Base-by-base conservation (phyloP, 2,888 invertebrate genomes). In the Nomada ruficornis region DNA sequence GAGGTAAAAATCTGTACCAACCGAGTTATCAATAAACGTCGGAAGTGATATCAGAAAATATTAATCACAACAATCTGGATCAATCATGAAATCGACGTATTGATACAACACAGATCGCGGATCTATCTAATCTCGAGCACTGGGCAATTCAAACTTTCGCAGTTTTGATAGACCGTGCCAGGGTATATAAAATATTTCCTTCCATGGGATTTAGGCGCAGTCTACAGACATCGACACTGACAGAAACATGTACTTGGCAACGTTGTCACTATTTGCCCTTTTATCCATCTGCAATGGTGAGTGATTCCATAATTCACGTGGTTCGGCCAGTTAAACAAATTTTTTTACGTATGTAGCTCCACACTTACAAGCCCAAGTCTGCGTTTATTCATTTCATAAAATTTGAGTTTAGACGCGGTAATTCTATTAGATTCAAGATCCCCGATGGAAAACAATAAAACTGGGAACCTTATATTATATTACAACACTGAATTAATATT, bases 21-120 rank as follows among this genome's bases (percentile, higher is more conserved):
- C 18, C 57, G 77, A 68, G 75, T 83, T 50, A 65, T 85, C 20
- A 36, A 83, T 26, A 85, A 83, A 13, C 59, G 83, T 42, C 89
- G 78, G 71, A 87, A 89, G 63, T 84, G 76, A 75, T 86, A 77
- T 86, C 84, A 44, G 36, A 59, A 82, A 29, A 62, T 59, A 18
- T 72, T 60, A 75, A 83, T 78, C 65, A 23, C 2, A 15, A 2
- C 29, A 62, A 65, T 85, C 63, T 50, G 29, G 60, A 59, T 79
- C 70, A 59, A 72, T 72, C 68, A 44, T 52, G 67, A 47, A 59
- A 79, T 52, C 20, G 2, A 47, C 1, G 13, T 62, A 26, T 70
- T 80, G 67, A 71, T 50, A 73, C 63, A 42, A 50, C 62, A 63
- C 29, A 13, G 23, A 80, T 72, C 55, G 29, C 13, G 23, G 23